Evolutionary conservation across 1,140 invertebrate species (phyloP), one percentile per base, ranked within the genome.

Genomic region (Zaprionus davidi): DNA sequence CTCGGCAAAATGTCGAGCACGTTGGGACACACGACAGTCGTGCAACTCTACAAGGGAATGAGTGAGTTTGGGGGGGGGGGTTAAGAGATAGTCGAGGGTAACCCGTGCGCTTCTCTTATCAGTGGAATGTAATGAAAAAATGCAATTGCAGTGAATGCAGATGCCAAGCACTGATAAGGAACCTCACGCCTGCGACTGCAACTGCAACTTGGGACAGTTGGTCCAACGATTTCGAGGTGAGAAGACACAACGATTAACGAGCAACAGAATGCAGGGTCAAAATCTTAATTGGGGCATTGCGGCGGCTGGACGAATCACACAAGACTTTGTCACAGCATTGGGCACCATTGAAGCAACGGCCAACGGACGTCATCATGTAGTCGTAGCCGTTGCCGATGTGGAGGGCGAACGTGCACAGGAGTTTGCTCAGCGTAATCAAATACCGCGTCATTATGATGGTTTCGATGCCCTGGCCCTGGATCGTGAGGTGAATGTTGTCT

Each of bases 321-420:
- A 96, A 84, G 97, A 98, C 84, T 98, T 98, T 93, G 95, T 95
- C 13, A 94, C 94, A 1, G 96, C 96, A 20, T 62, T 98, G 69
- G 91, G 90, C n/a, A 94, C 94, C 15, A 92, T 96, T 31, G 94
- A 96, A 2, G 74, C 88, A 26, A 26, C 24, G 36, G 91, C 93
- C 1, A 44, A n/a, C 17, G 46, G 41, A 0, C 94, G 96, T 49
- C 96, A 98, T 49, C 96, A 98, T 91, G 88, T 94, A 69, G 94
- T 95, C 12, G 91, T 96, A 1, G 96, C 96, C n/a, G 95, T 97
- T 15, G 96, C 96, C 1, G 96, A 96, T 51, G 95, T 95, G 85
- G 94, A 95, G 87, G 82, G 96, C 15, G 93, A 94, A 9, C 94
- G 94, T 69, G 96, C 97, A 0, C 91, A 96, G 85, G 93, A 95